These are phyloP conservation scores for Drosophila gaucha DNA, from an alignment of 2,888 invertebrate species.

Conservation along the genomic window DNA sequence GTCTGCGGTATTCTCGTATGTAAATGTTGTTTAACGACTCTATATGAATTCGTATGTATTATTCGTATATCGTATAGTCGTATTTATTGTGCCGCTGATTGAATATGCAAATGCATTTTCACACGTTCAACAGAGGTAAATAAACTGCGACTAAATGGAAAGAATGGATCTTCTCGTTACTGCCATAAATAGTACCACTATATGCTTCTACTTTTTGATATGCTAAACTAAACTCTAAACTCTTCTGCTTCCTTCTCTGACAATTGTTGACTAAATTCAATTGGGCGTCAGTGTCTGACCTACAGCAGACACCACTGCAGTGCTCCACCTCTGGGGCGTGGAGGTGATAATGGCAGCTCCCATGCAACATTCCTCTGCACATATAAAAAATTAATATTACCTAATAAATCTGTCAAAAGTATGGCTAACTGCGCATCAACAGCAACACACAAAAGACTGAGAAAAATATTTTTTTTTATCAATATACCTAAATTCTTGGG, in stretches of 20 bases:
- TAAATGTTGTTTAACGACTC: conserved; percentile 77
- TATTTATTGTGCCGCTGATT: conserved; percentile 81
- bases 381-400: conserved; percentile 71
- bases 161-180: conserved; percentile 2
- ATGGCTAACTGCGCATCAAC: conserved; percentile 62
- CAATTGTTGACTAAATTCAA: conserved; percentile 26
- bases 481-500: too few species aligned
- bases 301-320: conserved; percentile 59
- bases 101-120: conserved; percentile 83
- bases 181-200: not conserved
- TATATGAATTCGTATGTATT: conserved; percentile 76
- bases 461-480: conserved; percentile 32
- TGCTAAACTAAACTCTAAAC: conserved; percentile 6
- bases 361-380: conserved; percentile 39
- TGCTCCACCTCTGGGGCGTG: conserved; percentile 11
- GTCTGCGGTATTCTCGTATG: conserved; percentile 65
- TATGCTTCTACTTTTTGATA: conserved; percentile 2
- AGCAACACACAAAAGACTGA: conserved; percentile 37
- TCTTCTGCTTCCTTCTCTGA: conserved; percentile 1
- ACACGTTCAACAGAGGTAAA: conserved; percentile 72
- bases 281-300: conserved; percentile 44
- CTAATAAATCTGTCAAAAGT: conserved; percentile 80
- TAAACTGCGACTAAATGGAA: conserved; percentile 15
- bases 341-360: conserved; percentile 70
- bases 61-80: conserved; percentile 33